Percentiles rank a stretch among this genome's conserved stretches.
These are phyloP conservation scores for Drosophila subquinaria DNA, from an alignment of 2,888 invertebrate species.

Conservation along the genomic window DNA sequence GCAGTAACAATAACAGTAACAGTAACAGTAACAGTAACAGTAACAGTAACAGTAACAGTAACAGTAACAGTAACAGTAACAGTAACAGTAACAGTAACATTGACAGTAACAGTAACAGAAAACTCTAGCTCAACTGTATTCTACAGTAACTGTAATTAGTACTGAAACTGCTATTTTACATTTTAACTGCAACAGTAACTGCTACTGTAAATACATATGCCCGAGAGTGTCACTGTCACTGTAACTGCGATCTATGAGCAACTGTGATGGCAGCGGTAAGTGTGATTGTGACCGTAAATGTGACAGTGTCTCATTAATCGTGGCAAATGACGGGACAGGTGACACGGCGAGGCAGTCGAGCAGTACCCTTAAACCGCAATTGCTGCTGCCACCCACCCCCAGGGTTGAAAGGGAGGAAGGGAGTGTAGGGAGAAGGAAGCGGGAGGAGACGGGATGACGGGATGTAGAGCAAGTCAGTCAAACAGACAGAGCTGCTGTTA, in stretches of 20 bases:
- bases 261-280: neutral
- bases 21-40: neutral
- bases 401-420: neutral
- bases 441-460: neutral
- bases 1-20: too few relatives aligned
- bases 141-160: neutral
- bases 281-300: conserved; percentile 8
- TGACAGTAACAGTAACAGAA: too few relatives aligned
- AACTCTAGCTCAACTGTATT: too few relatives aligned
- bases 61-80: too few relatives aligned
- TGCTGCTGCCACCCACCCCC: neutral
- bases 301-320: conserved; percentile 40
- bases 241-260: neutral
- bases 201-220: neutral
- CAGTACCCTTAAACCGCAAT: neutral
- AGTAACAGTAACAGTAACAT: too few relatives aligned
- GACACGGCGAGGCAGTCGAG: conserved; percentile 22
- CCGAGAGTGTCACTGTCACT: neutral
- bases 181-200: neutral
- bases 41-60: too few relatives aligned
- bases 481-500: conserved; percentile 30
- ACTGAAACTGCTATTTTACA: conserved; percentile 7
- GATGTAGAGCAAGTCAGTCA: conserved; percentile 29
- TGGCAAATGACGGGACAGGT: conserved; percentile 33
- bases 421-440: too few relatives aligned